Evolutionary conservation across 2,797 vertebrate species (phyloP), one percentile per base, ranked within the genome.

Genomic region (Mastacembelus armatus): DNA sequence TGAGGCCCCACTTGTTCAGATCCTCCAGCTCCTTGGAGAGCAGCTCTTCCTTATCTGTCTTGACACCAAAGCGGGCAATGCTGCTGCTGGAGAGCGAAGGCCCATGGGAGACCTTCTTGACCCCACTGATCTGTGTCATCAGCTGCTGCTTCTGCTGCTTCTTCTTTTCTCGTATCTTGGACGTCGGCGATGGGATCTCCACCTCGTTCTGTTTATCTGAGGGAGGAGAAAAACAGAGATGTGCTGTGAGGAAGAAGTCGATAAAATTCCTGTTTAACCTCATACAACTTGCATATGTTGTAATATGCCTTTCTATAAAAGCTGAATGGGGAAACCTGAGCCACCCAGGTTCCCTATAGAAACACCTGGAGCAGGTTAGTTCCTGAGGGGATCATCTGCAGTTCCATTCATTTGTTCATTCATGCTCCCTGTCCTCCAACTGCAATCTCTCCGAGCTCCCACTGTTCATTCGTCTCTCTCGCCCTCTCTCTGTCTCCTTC

Each of bases 81-180:
- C 95, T 96, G 71, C 96, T 96, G 87, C 95, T 95, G 71, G 96
- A 96, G 9, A 98, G 89, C 68, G 95, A 97, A 0, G 97, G 96
- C 14, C 96, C 97, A 1, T 99, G 97, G 82, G 96, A 96, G 44
- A 99, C 88, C 88, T 98, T 99, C 88, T 97, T 99, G 67, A 99
- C 97, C 5, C 97, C 98, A 0, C 97, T 99, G 86, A 99, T 99
- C 92, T 99, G 97, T 1, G 97, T 98, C 98, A 99, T 99, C 77
- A 98, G 93, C 87, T 98, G 98, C 89, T 98, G 92, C 38, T 95
- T 95, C 43, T 97, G 88, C 45, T 96, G 95, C 43, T 96, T 98
- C 94, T 98, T 98, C 92, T 98, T 99, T 88, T 99, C 97, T 24
- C 96, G 91, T 18, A 96, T 95, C 80, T 99, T 99, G 67, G 96